These are phyloP conservation scores for Syritta pipiens DNA, from an alignment of 2,888 invertebrate species.

Conservation along the genomic window DNA sequence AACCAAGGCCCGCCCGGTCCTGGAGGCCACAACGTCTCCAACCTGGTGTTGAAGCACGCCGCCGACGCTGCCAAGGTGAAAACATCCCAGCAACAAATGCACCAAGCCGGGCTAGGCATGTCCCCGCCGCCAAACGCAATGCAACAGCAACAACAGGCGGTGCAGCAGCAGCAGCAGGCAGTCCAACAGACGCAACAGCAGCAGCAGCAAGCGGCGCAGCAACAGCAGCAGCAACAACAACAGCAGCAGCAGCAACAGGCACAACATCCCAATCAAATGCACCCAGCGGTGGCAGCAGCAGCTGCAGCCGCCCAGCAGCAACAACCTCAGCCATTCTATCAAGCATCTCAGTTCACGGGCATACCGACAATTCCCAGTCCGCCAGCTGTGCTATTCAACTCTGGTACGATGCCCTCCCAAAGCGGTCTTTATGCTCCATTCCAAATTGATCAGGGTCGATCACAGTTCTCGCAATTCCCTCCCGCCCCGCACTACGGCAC, in stretches of 20 bases:
- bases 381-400: conserved; percentile 87
- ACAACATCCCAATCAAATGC: conserved; percentile 73
- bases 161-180: conserved; percentile 49
- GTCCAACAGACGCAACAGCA: conserved; percentile 38
- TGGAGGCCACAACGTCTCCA: conserved; percentile 70
- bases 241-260: conserved; percentile 80
- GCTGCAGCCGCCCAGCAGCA: conserved; percentile 77
- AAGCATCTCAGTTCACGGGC: conserved; percentile 87
- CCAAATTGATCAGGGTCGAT: conserved; percentile 86
- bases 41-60: conserved; percentile 77
- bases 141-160: conserved; percentile 72
- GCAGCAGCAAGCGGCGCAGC: conserved; percentile 42
- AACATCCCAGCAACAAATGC: conserved; percentile 84
- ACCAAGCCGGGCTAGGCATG: conserved; percentile 79
- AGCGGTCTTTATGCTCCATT: conserved; percentile 91
- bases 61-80: conserved; percentile 76
- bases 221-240: conserved; percentile 83
- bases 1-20: conserved; percentile 76
- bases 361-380: conserved; percentile 93
- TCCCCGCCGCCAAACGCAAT: conserved; percentile 76
- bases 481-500: conserved; percentile 81
- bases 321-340: conserved; percentile 82
- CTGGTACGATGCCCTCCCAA: conserved; percentile 87
- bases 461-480: conserved; percentile 89
- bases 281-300: conserved; percentile 59